Conservation (phyloP, 2,113 vertebrate species). For the Rhinolophus ferrumequinum region DNA sequence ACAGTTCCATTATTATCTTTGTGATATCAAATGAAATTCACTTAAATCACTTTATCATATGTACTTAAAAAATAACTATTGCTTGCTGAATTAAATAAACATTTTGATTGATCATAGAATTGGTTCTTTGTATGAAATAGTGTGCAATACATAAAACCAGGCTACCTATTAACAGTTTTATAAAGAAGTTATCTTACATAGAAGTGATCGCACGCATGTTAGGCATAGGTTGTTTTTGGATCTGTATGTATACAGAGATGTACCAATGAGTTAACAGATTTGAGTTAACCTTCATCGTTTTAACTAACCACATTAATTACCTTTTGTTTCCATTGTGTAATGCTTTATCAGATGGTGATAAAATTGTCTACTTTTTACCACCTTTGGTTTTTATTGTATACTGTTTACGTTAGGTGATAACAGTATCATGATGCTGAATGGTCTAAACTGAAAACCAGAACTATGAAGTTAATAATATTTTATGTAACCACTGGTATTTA, state of each 20-base stretch:
- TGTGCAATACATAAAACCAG: background rate
- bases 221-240: background rate
- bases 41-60: background rate
- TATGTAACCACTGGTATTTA: background rate
- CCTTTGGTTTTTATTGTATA: background rate
- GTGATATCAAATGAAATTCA: background rate
- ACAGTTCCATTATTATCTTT: background rate
- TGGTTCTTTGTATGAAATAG: background rate
- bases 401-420: background rate
- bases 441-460: background rate
- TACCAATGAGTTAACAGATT: background rate
- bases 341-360: background rate
- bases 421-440: background rate
- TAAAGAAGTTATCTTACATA: background rate
- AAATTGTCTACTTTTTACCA: background rate
- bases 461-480: background rate
- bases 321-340: background rate
- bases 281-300: background rate
- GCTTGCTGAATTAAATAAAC: background rate
- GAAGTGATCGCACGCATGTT: background rate
- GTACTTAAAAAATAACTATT: constrained; percentile 31
- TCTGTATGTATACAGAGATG: background rate
- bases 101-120: background rate
- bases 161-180: background rate
- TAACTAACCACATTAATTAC: background rate